Conservation (phyloP, 1,140 invertebrate genomes). For the Sitobion miscanthi region DNA sequence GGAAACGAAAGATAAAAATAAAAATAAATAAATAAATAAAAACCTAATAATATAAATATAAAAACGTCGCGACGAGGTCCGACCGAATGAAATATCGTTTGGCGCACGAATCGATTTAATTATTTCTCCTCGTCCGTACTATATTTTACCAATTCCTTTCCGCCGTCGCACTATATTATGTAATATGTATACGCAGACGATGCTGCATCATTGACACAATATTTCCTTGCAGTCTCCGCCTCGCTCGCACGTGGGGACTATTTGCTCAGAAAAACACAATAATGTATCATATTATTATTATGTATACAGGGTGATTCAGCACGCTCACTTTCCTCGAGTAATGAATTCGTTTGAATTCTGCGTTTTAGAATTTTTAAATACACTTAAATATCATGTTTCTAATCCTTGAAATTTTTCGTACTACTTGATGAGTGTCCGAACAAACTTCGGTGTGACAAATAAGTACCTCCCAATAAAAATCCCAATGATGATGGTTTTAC, state of each 20-base stretch:
- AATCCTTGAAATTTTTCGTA: too few species aligned
- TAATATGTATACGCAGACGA: neutral
- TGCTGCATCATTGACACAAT: neutral
- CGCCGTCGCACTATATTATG: neutral
- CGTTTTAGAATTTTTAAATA: too few species aligned
- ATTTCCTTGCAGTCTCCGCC: neutral
- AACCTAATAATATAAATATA: conserved; percentile 5
- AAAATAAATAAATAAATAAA: neutral
- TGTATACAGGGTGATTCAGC: too few species aligned
- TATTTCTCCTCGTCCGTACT: neutral
- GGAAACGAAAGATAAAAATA: neutral
- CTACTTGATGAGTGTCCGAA: neutral
- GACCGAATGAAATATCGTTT: conserved; percentile 9
- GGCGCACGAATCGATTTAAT: conserved; percentile 15
- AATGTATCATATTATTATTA: neutral
- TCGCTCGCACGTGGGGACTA: neutral
- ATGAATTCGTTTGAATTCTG: too few species aligned
- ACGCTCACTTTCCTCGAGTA: too few species aligned
- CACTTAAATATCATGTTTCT: too few species aligned
- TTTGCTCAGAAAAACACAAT: neutral
- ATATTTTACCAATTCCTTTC: conserved; percentile 7
- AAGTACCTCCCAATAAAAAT: too few species aligned
- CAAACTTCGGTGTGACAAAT: too few species aligned
- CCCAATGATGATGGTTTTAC: too few species aligned
- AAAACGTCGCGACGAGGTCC: neutral